phyloP scores from a whole-genome alignment of 2,113 vertebrate species.

The Rana temporaria region DNA sequence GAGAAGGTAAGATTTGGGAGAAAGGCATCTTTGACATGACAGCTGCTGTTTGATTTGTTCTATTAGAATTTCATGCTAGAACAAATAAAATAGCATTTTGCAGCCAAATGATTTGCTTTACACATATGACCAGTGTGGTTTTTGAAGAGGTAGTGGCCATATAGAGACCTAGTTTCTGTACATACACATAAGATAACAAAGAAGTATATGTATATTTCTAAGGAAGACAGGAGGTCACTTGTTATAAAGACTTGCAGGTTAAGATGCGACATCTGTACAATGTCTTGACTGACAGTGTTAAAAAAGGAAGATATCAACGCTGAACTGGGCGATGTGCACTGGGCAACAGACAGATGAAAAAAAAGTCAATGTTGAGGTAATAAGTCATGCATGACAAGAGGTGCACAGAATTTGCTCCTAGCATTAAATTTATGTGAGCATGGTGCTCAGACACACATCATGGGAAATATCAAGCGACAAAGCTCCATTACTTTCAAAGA shows the following conservation, averaged over 20 bases:
- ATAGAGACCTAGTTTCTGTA: no score
- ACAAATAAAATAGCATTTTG: no score
- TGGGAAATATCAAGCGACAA: slow-evolving; percentile 13
- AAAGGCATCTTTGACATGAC: no score
- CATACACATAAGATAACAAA: no score
- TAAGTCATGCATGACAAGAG: slow-evolving; percentile 10
- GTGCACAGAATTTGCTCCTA: neutral
- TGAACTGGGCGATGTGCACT: slow-evolving; percentile 14
- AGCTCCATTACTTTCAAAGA: neutral
- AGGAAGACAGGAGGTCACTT: neutral
- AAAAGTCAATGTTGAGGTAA: slow-evolving; percentile 33
- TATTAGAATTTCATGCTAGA: no score
- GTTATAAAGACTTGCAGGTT: slow-evolving; percentile 5
- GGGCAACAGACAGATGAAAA: neutral
- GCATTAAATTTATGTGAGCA: slow-evolving; percentile 24
- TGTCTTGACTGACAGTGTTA: neutral
- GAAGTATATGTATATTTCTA: slow-evolving; percentile 3
- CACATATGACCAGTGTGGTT: no score
- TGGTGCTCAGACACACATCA: slow-evolving; percentile 13
- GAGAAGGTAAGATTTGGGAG: no score
- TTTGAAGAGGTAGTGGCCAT: no score
- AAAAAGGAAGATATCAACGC: slow-evolving; percentile 25
- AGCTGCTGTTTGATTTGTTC: no score
- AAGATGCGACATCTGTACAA: slow-evolving; percentile 18
- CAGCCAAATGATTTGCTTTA: no score